Evolutionary conservation across 1,140 invertebrate genomes (phyloP), one percentile per base, ranked within the genome.

Genomic region (Gryllus bimaculatus): DNA sequence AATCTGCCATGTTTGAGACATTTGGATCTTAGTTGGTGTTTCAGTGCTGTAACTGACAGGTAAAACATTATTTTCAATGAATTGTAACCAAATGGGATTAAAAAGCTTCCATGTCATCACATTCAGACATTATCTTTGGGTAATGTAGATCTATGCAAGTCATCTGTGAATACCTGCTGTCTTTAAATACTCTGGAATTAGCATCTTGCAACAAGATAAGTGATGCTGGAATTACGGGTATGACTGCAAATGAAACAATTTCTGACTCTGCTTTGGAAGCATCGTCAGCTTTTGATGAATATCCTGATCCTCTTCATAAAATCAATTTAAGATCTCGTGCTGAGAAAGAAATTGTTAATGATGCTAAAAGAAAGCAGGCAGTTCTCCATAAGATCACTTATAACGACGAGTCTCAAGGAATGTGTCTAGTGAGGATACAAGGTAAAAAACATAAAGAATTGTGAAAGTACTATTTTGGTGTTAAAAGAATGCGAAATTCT

Each of bases 21-120:
- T 66, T 85, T 93, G 54, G 90, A 93, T 83, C 83, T 93, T 66
- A 90, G 90, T 79, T 90, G 89, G 80, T 93, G 92, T 83, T 89
- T 90, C 81, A 89, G 88, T 85, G 88, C 89, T 8, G 88, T 93
- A 1, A 92, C 90, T 7, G 91, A 94, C 84, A 88, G 86, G 54
- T 66, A 66, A 66, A 80, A 90, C 91, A 13, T 39, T 39, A 5
- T 2, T 39, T 39, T 39, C 1, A 39, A 39, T 39, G 26, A 39
- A 39, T 39, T 39, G 26, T 39, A 39, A 39, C 26, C 26, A 39
- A 39, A 2, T 39, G 26, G 26, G 26, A 66, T 10, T 54, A 54
- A 54, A 15, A 8, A 54, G 15, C 49, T 66, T 66, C 10, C 10
- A 66, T 66, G 3, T 3, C 54, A 66, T 66, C 10, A 66, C 18